These are phyloP conservation scores for Harpegnathos saltator DNA, from an alignment of 1,140 invertebrate species.

Conservation along the genomic window DNA sequence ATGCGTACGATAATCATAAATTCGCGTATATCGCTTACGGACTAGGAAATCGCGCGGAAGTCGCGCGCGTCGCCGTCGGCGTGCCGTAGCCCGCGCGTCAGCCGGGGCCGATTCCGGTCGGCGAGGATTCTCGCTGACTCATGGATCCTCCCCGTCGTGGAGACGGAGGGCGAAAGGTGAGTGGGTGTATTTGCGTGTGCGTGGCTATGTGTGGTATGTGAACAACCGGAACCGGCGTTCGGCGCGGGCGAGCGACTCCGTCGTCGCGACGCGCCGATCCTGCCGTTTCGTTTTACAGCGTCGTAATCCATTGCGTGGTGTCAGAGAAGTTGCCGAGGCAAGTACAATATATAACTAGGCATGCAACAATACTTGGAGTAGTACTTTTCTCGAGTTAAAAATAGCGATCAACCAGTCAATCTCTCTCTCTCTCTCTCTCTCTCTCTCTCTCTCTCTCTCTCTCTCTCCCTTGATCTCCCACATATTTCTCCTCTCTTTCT, in stretches of 20 bases:
- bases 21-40: constrained; percentile 66
- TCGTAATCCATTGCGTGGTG: constrained; percentile 44
- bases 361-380: constrained; percentile 84
- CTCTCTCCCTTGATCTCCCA: constrained; percentile 13
- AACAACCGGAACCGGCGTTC: constrained; percentile 15
- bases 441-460: constrained; percentile 24
- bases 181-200: too few species aligned
- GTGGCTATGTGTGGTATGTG: not conserved
- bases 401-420: constrained; percentile 75
- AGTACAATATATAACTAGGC: constrained; percentile 83
- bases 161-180: too few species aligned
- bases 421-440: constrained; percentile 53
- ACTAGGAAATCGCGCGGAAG: constrained; percentile 42
- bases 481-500: constrained; percentile 39
- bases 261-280: constrained; percentile 31
- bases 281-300: constrained; percentile 44
- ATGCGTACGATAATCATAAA: constrained; percentile 68
- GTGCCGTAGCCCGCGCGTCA: not conserved
- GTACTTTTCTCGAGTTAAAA: constrained; percentile 80
- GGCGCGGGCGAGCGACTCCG: constrained; percentile 2
- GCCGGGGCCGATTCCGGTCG: constrained; percentile 32
- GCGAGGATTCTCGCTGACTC: constrained; percentile 13
- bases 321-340: constrained; percentile 62
- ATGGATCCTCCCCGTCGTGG: not conserved
- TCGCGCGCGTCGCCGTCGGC: constrained; percentile 18